Conservation (phyloP, 2,888 invertebrate species). For the Calameuta pallipes region DNA sequence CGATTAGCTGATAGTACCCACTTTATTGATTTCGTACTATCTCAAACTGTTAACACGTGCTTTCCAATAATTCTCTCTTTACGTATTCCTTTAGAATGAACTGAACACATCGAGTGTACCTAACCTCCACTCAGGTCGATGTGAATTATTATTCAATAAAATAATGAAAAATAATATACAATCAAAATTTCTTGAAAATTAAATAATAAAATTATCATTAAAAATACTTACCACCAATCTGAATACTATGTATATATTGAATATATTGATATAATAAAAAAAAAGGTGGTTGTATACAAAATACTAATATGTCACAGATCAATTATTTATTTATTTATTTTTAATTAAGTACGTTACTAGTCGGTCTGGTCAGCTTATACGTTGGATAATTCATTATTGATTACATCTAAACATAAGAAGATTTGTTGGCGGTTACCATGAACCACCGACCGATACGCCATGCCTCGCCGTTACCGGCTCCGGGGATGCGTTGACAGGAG, state of each 20-base stretch:
- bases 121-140: background rate
- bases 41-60: background rate
- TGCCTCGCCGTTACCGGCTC: conserved; percentile 57
- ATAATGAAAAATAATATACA: background rate
- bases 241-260: background rate
- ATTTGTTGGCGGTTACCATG: conserved; percentile 43
- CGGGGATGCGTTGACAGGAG: conserved; percentile 46
- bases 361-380: background rate
- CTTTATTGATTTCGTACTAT: conserved; percentile 20
- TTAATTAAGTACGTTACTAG: background rate
- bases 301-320: background rate
- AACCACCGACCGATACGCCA: conserved; percentile 61
- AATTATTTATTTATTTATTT: background rate
- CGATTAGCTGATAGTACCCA: conserved; percentile 26
- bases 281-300: background rate
- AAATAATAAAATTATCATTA: too few species aligned
- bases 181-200: background rate
- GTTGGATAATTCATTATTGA: background rate
- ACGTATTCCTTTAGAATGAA: background rate
- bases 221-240: background rate
- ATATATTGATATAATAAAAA: background rate
- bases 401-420: background rate
- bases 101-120: background rate
- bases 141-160: background rate
- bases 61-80: background rate